These are phyloP conservation scores for Cyclophora punctaria DNA, from an alignment of 2,888 invertebrate genomes.

Conservation along the genomic window DNA sequence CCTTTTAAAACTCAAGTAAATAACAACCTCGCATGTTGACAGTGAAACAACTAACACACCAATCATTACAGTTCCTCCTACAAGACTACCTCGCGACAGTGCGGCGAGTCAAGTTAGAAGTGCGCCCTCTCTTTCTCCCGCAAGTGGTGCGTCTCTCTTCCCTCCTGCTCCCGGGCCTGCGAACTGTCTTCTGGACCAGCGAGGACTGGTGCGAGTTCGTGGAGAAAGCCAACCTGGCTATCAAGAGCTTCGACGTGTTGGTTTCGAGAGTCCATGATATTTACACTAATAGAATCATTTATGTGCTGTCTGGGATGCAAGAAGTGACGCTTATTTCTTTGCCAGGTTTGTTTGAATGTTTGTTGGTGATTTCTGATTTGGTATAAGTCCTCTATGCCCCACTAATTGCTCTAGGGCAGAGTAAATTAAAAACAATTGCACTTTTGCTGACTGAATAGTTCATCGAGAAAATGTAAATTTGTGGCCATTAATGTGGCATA, in stretches of 20 bases:
- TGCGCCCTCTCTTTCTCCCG: conserved; percentile 91
- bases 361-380: too few relatives aligned
- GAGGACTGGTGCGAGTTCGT: conserved; percentile 87
- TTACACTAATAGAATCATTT: conserved; percentile 91
- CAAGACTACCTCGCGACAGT: conserved; percentile 84
- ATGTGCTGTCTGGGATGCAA: conserved; percentile 91
- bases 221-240: conserved; percentile 82
- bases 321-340: conserved; percentile 86
- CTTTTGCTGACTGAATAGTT: too few relatives aligned
- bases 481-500: too few relatives aligned
- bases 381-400: too few relatives aligned
- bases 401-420: too few relatives aligned
- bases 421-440: too few relatives aligned
- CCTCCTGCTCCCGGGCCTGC: conserved; percentile 87
- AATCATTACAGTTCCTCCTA: conserved; percentile 77
- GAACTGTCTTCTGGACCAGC: conserved; percentile 90
- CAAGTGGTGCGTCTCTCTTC: conserved; percentile 89
- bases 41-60: not conserved
- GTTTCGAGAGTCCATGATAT: conserved; percentile 90
- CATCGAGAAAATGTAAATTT: too few relatives aligned
- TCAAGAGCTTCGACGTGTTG: conserved; percentile 85
- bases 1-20: not conserved
- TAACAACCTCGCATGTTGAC: not conserved
- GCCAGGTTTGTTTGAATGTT: conserved; percentile 68
- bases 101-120: conserved; percentile 86